Percentiles rank a stretch among this genome's conserved stretches.
These are phyloP conservation scores for Porites lobata DNA, from an alignment of 92 coral and sea anemone species.

Conservation along the genomic window DNA sequence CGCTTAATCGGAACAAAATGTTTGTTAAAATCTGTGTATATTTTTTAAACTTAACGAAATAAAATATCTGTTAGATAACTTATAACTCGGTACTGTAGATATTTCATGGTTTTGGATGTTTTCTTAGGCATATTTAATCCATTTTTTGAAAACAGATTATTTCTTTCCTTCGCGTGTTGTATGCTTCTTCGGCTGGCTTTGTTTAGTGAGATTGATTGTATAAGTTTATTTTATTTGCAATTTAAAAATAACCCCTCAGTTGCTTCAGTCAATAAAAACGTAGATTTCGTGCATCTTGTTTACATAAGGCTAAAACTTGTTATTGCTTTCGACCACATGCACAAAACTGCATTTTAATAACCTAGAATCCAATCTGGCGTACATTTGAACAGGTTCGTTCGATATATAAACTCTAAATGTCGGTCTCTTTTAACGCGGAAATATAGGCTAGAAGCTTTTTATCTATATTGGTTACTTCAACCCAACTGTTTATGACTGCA, in stretches of 20 bases:
- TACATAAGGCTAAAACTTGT: constrained; percentile 29
- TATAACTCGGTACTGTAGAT: neutral
- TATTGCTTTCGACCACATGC: constrained; percentile 29
- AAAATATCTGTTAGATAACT: neutral
- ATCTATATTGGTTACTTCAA: constrained; percentile 29
- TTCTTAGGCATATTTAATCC: neutral
- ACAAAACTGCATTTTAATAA: constrained; percentile 35
- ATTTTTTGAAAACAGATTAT: constrained; percentile 20
- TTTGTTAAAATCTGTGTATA: neutral
- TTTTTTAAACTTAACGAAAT: neutral
- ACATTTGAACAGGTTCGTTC: neutral
- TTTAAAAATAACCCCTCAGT: constrained; percentile 18
- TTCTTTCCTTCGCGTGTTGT: neutral
- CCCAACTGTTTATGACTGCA: constrained; percentile 33
- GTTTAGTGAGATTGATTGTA: constrained; percentile 25
- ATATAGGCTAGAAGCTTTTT: constrained; percentile 18
- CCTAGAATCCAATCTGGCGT: constrained; percentile 3
- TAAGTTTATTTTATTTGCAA: constrained; percentile 29
- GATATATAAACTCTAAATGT: neutral
- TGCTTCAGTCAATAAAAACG: constrained; percentile 19
- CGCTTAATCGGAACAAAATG: neutral
- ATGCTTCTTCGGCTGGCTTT: neutral
- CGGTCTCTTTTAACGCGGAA: constrained; percentile 46
- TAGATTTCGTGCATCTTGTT: constrained; percentile 32
- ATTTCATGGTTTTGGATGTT: neutral